Percentiles rank a stretch among this genome's conserved stretches.
phyloP scores from a whole-genome alignment of 2,797 vertebrate genomes.

The Gadopsis bispinosus region DNA sequence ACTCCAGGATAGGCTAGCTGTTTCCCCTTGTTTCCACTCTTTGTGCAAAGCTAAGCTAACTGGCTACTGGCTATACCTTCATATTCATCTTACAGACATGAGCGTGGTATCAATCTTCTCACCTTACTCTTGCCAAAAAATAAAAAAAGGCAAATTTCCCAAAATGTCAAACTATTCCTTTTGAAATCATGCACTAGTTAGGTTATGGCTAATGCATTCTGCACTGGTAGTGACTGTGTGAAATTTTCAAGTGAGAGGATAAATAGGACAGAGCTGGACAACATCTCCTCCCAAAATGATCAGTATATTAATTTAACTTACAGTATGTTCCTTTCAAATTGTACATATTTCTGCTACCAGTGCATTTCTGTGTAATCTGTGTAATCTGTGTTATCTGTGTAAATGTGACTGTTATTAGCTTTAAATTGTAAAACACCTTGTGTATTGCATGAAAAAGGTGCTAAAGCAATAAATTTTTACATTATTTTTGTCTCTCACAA shows the following conservation, averaged over 20 bases:
- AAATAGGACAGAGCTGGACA: neutral
- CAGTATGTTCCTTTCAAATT: neutral
- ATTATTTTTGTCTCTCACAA: constrained; percentile 8
- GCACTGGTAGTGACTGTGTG: too few relatives aligned
- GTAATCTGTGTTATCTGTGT: too few relatives aligned
- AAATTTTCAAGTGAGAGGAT: neutral
- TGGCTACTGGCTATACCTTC: neutral
- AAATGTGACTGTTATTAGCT: neutral
- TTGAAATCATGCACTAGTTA: neutral
- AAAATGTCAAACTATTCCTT: neutral
- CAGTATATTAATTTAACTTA: neutral
- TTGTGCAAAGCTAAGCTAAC: constrained; percentile 2
- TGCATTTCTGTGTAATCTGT: too few relatives aligned
- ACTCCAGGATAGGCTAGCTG: neutral
- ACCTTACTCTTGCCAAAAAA: neutral
- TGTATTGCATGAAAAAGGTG: neutral
- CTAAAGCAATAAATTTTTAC: constrained; percentile 28
- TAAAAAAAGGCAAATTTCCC: neutral
- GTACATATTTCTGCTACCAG: neutral
- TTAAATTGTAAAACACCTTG: constrained; percentile 11
- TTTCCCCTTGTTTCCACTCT: neutral
- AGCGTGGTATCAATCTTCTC: neutral
- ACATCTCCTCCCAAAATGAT: neutral
- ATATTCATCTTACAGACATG: neutral
- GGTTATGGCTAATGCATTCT: neutral